Base-by-base conservation (phyloP, 2,888 invertebrate species). In the Drosophila mercatorum region DNA sequence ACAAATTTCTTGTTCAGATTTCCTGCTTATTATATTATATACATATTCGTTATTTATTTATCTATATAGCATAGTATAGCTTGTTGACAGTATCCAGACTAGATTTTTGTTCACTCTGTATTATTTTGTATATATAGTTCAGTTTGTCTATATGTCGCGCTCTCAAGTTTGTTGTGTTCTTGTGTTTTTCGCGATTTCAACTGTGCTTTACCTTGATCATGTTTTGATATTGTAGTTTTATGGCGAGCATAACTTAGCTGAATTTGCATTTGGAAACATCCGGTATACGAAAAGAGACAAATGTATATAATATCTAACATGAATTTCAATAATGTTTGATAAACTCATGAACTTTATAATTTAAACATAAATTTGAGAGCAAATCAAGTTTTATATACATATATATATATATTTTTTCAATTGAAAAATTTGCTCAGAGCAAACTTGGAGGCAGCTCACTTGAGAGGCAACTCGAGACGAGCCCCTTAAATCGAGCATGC, bases 391-490 rank as follows among this genome's bases (percentile, higher is more conserved):
- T 5, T 10, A 34, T 44, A 26, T 10, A 28, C 12, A 22, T 2
- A 22, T 22, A 22, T 2, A 22, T 22, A 22, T 22, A 22, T 1
- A 1, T 22, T 22, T 22, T 22, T 22, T 22, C 22, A 44, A 57
- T 58, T 53, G 28, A 64, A 28, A 22, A 40, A n/a, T 34, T 44
- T 11, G 56, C 40, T 26, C 14, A 0, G 26, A 38, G 53, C 40
- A 38, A 36, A 53, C 38, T 40, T 26, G 8, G 22, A 51, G 46
- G 14, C n/a, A 49, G 10, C 34, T 34, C 2, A 47, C 34, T 36
- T 7, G 53, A 34, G 46, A 41, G 69, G 60, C 43, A 80, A 76
- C 62, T 72, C 62, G 60, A 78, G 81, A 77, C 81, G 78, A 80
- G 81, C 81, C 78, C 78, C 78, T 47, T 57, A 44, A 61, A 63